phyloP scores from a whole-genome alignment of 2,113 vertebrate species.

The Platichthys flesus region DNA sequence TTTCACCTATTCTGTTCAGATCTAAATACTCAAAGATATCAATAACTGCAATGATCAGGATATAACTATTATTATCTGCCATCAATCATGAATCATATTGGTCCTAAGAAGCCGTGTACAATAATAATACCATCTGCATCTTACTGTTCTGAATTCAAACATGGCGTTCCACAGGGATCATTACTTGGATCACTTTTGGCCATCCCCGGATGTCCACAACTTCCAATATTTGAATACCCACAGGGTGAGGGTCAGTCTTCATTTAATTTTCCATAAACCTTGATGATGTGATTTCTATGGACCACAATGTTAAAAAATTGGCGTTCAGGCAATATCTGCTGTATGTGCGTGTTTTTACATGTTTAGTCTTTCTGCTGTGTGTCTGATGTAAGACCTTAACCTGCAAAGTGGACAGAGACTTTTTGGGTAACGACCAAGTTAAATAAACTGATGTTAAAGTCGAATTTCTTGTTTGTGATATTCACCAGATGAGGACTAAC shows the following conservation, averaged over 20 bases:
- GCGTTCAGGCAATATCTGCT: no score
- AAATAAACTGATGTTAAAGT: neutral
- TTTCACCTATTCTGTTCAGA: neutral
- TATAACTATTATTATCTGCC: neutral
- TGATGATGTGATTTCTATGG: no score
- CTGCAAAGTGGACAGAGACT: neutral
- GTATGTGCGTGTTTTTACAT: neutral
- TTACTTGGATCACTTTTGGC: neutral
- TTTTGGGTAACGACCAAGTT: neutral
- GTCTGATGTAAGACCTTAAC: neutral
- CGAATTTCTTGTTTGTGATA: neutral
- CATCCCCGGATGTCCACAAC: neutral
- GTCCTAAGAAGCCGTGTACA: neutral
- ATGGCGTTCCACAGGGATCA: neutral
- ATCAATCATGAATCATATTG: no score
- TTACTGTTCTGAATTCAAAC: neutral
- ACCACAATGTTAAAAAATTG: no score
- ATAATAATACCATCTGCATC: neutral
- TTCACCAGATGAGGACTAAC: slow-evolving; percentile 73
- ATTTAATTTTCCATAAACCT: no score
- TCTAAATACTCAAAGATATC: neutral
- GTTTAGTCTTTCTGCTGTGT: neutral
- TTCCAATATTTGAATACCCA: neutral
- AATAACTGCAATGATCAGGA: neutral
- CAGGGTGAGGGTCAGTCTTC: neutral